A percentile compares a stretch with the other conserved stretches of the same genome.
Evolutionary conservation across 2,888 invertebrate genomes (phyloP).

Genomic region (Apotomis betuletana): DNA sequence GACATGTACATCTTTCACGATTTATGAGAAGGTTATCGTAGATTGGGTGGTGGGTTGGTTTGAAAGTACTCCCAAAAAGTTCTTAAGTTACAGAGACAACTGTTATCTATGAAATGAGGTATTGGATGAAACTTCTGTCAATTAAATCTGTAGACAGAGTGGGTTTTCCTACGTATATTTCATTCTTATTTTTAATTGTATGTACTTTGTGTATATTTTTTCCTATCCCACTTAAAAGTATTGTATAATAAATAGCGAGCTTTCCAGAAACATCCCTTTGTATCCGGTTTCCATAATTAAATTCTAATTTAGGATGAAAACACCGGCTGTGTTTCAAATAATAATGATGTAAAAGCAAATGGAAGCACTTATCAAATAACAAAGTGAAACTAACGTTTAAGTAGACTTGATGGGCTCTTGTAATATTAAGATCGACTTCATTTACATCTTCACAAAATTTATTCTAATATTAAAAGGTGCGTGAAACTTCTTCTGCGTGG

Average conservation of each 20-base stretch:
- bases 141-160: too few relatives aligned
- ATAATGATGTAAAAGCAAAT: conserved; percentile 31
- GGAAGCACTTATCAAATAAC: conserved; percentile 13
- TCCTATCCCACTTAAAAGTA: neutral
- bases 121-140: too few relatives aligned
- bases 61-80: too few relatives aligned
- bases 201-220: neutral
- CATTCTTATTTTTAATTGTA: too few relatives aligned
- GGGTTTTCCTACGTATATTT: too few relatives aligned
- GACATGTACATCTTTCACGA: neutral
- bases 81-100: too few relatives aligned
- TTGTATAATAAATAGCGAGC: conserved; percentile 27
- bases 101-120: too few relatives aligned
- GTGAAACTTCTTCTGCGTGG: too few relatives aligned
- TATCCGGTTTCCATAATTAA: conserved; percentile 36
- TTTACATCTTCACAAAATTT: too few relatives aligned
- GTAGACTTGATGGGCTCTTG: neutral
- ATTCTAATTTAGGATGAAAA: conserved; percentile 31
- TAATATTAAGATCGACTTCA: neutral
- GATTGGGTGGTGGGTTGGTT: too few relatives aligned
- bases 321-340: conserved; percentile 28
- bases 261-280: conserved; percentile 31
- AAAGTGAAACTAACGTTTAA: conserved; percentile 7
- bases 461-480: too few relatives aligned
- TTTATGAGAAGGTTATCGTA: too few relatives aligned